phyloP scores from a whole-genome alignment of 2,113 vertebrate species.

The Odontesthes bonariensis region DNA sequence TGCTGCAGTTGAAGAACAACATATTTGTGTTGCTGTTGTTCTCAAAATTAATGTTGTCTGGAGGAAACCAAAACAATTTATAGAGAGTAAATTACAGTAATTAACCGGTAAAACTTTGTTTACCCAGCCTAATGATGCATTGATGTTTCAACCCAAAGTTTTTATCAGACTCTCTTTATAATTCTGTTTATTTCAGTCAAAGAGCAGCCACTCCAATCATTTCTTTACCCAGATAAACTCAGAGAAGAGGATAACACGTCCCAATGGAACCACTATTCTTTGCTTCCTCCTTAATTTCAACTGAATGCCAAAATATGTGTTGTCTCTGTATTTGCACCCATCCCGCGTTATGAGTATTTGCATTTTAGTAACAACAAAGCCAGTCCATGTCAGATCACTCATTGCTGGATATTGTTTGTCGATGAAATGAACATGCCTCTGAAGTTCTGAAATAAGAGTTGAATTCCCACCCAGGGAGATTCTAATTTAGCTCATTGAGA shows the following conservation, averaged over 20 bases:
- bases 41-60: conserved; percentile 21
- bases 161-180: conserved; percentile 50
- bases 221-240: conserved; percentile 64
- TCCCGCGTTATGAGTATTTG: conserved; percentile 72
- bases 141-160: conserved; percentile 49
- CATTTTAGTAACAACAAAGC: conserved; percentile 84
- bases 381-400: conserved; percentile 77
- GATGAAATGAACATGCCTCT: conserved; percentile 76
- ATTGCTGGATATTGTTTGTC: conserved; percentile 73
- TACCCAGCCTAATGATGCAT: conserved; percentile 66
- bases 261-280: conserved; percentile 73
- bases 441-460: conserved; percentile 76
- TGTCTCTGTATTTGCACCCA: conserved; percentile 67
- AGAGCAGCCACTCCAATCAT: conserved; percentile 63
- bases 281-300: conserved; percentile 76
- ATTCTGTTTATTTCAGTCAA: conserved; percentile 69
- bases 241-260: conserved; percentile 71
- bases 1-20: conserved; percentile 3
- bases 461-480: conserved; percentile 73
- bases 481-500: conserved; percentile 69
- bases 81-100: conserved; percentile 42
- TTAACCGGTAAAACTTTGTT: conserved; percentile 62
- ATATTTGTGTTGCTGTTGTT: conserved; percentile 23
- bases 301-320: conserved; percentile 65
- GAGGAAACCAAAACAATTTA: conserved; percentile 31